These are phyloP conservation scores for Orchestes rusci DNA, from an alignment of 2,888 invertebrate species.

Conservation along the genomic window DNA sequence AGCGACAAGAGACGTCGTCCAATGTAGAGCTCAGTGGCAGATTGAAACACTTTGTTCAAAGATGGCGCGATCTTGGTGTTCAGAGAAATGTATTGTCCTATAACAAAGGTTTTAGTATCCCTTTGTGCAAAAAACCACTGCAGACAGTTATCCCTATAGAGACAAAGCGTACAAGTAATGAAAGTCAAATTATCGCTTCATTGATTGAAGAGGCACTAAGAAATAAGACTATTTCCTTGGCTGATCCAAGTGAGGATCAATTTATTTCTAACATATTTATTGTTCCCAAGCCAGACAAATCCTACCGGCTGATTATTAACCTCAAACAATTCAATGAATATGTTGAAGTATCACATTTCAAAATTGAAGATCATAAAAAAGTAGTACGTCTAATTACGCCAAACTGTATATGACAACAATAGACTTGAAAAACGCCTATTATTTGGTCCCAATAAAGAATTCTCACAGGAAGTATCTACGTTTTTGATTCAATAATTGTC, in stretches of 20 bases:
- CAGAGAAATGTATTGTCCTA: not conserved
- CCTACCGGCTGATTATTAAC: conserved; percentile 7
- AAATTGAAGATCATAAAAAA: conserved; percentile 27
- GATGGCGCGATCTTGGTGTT: not conserved
- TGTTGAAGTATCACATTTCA: conserved; percentile 27
- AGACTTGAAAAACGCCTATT: conserved; percentile 23
- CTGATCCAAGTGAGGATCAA: conserved; percentile 11
- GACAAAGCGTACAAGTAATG: not conserved
- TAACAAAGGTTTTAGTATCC: not conserved
- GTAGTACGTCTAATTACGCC: conserved; percentile 19
- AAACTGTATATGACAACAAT: conserved; percentile 17
- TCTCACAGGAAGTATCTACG: conserved; percentile 25
- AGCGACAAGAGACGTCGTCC: conserved; percentile 2
- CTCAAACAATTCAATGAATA: conserved; percentile 25
- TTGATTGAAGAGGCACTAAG: not conserved
- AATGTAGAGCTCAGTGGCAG: not conserved
- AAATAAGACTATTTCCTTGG: not conserved
- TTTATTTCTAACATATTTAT: conserved; percentile 17
- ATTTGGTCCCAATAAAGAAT: conserved; percentile 22
- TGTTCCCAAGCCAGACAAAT: conserved; percentile 10
- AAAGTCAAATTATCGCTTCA: not conserved
- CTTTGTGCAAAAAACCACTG: not conserved
- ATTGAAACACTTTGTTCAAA: not conserved
- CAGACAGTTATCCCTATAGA: not conserved
- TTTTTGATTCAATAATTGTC: conserved; percentile 24